These are phyloP conservation scores for Diloba caeruleocephala DNA, from an alignment of 2,888 invertebrate genomes.

Conservation along the genomic window DNA sequence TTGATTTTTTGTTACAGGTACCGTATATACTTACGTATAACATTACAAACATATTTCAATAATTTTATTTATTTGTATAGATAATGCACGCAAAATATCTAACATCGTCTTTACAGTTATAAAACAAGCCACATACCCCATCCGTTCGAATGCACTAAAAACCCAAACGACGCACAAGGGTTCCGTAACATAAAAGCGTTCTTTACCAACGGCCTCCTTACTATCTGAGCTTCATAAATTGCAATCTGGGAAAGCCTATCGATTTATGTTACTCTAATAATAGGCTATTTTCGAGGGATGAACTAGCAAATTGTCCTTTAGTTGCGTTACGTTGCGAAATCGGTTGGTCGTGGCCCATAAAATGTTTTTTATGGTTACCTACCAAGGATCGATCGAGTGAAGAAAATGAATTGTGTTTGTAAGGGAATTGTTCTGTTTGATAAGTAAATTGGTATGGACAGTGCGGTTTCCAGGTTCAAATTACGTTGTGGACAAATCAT, in stretches of 20 bases:
- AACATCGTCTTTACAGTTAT: too few species aligned
- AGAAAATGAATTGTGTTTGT: conserved; percentile 9
- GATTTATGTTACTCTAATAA: conserved; percentile 63
- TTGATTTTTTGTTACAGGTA: too few species aligned
- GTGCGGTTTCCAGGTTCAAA: too few species aligned
- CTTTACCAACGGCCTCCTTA: conserved; percentile 29
- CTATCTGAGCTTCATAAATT: conserved; percentile 62
- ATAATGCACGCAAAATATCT: too few species aligned
- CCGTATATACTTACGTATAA: too few species aligned
- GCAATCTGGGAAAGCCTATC: conserved; percentile 60
- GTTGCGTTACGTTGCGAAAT: conserved; percentile 21
- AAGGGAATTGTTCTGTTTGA: conserved; percentile 9
- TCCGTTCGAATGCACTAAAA: conserved; percentile 26
- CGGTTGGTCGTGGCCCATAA: conserved; percentile 36
- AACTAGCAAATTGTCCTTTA: conserved; percentile 44
- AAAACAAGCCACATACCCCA: not conserved
- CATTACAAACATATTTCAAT: too few species aligned
- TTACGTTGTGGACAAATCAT: too few species aligned
- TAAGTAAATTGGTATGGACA: too few species aligned
- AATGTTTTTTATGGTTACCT: conserved; percentile 33
- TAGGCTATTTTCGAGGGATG: conserved; percentile 37
- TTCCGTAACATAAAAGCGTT: conserved; percentile 55
- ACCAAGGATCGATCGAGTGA: conserved; percentile 19
- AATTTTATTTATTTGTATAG: too few species aligned
- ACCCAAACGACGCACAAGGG: conserved; percentile 42